Base-by-base conservation (phyloP, 2,113 vertebrate species). In the Rhinopomastus cyanomelas region DNA sequence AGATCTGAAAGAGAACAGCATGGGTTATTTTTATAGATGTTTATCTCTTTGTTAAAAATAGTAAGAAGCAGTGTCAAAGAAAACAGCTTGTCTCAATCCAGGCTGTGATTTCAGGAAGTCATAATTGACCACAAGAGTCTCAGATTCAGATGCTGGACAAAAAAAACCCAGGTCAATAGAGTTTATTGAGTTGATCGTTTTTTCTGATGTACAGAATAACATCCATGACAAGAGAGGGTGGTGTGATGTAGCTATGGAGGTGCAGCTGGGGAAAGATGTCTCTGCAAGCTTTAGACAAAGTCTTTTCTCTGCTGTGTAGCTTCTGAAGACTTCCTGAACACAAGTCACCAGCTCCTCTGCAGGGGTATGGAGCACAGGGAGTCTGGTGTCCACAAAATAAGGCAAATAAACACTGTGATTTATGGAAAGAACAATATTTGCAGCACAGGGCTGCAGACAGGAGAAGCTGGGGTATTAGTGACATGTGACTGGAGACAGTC, bases 391-490 rank as follows among this genome's bases (percentile, higher is more conserved):
- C 66, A 65, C 46, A 56, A 81, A 92, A 76, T 69, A 75, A 88
- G 76, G 62, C 62, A 26, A 88, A 68, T 14, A 21, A 81, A 79
- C 30, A 18, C 60, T 65, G 36, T 6, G 2, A 67, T 91, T 84
- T 90, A 74, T 84, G 57, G 34, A 73, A 84, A 93, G 69, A 94
- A 56, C 23, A 84, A 1, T 67, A 61, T 73, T 88, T 93, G 57
- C 53, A 81, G 36, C 11, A 12, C 32, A 15, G 44, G 42, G 44
- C 48, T 91, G 4, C 77, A 88, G 92, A 72, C 44, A 77, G 74
- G 68, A 95, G 90, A 86, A 79, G 32, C 27, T 86, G 53, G 26
- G 53, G 44, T 73, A 64, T 87, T 84, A 92, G 69, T 88, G 88
- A 81, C 8, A 13, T 90, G 71, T 86, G 84, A 72, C 77, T 90